Conservation (phyloP, 2,888 invertebrate species). For the Osedax fenrisi region DNA sequence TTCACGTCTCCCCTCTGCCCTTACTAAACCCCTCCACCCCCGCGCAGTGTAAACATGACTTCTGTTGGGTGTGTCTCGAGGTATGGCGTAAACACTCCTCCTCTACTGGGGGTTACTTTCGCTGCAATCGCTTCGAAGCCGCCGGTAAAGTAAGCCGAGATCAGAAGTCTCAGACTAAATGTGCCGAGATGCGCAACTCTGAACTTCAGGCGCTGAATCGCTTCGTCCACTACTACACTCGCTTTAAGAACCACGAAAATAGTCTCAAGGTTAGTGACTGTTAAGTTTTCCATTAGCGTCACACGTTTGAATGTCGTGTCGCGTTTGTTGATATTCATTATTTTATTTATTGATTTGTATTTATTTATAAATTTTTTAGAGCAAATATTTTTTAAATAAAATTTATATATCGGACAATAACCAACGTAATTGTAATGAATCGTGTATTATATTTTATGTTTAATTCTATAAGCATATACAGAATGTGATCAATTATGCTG, state of each 20-base stretch:
- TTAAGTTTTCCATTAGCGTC: background rate
- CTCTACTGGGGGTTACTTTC: conserved; percentile 62
- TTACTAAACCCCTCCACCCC: background rate
- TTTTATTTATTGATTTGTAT: no score
- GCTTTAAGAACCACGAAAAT: conserved; percentile 60
- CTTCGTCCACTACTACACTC: conserved; percentile 60
- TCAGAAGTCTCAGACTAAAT: conserved; percentile 55
- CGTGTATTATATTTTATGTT: no score
- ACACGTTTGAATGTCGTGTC: background rate
- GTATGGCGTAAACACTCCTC: conserved; percentile 63
- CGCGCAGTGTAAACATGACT: conserved; percentile 60
- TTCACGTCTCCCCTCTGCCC: no score
- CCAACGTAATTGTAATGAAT: no score
- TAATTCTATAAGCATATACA: no score
- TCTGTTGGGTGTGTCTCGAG: conserved; percentile 64
- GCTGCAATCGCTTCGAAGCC: conserved; percentile 59
- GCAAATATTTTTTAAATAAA: no score
- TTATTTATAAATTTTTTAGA: no score
- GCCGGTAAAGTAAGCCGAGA: conserved; percentile 59
- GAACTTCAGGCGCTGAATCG: conserved; percentile 58
- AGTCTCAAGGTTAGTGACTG: conserved; percentile 52
- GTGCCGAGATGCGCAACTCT: conserved; percentile 56
- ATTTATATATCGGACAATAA: no score
- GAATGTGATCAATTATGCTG: no score
- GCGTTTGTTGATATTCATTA: background rate